Conservation (phyloP, 2,797 vertebrate genomes). For the Rhinophrynus dorsalis region DNA sequence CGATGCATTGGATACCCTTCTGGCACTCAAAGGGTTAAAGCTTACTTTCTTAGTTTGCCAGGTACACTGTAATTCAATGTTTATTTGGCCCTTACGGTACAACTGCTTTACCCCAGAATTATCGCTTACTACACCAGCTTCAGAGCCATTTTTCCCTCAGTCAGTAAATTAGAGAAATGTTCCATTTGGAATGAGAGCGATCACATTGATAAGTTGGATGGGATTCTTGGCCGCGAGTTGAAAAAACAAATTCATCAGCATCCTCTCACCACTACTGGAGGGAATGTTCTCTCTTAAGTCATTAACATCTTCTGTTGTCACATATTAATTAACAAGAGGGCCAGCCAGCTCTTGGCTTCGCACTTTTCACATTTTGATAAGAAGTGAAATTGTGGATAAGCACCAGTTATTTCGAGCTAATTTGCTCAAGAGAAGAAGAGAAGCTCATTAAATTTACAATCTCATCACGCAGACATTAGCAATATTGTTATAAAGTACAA, state of each 20-base stretch:
- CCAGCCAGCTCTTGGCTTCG: neutral
- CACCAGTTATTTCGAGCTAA: conserved; percentile 21
- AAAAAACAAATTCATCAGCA: neutral
- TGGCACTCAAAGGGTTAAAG: no score
- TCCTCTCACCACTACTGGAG: neutral
- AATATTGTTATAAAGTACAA: conserved; percentile 12
- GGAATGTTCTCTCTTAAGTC: conserved; percentile 10
- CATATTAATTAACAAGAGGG: conserved; percentile 29
- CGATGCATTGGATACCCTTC: no score
- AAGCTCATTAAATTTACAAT: conserved; percentile 42
- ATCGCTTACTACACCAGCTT: no score
- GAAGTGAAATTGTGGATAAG: conserved; percentile 35
- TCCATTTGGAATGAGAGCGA: neutral
- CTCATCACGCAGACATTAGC: conserved; percentile 32
- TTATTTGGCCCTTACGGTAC: no score
- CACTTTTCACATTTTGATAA: conserved; percentile 31
- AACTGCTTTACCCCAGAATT: no score
- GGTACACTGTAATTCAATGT: no score
- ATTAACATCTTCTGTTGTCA: conserved; percentile 15
- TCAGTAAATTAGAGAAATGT: neutral
- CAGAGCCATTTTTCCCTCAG: no score
- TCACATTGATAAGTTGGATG: no score
- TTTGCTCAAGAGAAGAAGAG: conserved; percentile 35
- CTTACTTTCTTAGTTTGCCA: no score
- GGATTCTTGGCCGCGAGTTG: no score